These are phyloP conservation scores for Aramus guarauna DNA, from an alignment of 2,113 vertebrate genomes.

Conservation along the genomic window DNA sequence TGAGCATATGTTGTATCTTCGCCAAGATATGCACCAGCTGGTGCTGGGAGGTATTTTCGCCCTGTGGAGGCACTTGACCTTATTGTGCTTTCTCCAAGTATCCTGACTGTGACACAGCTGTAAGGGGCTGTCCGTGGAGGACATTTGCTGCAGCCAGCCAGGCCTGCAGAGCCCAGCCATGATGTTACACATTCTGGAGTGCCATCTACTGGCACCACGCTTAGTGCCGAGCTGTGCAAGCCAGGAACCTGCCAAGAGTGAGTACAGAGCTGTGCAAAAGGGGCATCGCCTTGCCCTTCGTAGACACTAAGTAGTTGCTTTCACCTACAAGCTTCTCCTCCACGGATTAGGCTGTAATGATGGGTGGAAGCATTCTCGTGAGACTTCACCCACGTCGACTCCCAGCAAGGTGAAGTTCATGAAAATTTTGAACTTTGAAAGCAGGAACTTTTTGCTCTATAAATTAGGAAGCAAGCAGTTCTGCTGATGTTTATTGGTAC, in stretches of 20 bases:
- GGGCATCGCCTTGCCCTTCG: rapidly evolving
- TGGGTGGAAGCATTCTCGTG: background rate
- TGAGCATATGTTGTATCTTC: rapidly evolving
- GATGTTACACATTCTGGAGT: background rate
- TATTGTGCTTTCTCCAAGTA: background rate
- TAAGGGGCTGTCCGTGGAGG: background rate
- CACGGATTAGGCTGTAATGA: rapidly evolving
- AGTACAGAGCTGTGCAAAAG: too few species aligned
- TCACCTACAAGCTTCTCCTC: background rate
- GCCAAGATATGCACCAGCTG: rapidly evolving
- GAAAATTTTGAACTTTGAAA: background rate
- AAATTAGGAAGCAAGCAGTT: background rate
- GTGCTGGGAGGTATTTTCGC: rapidly evolving
- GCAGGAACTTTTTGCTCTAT: background rate
- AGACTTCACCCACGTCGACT: too few species aligned
- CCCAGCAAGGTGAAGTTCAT: background rate
- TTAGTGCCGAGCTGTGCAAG: too few species aligned
- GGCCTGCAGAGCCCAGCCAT: background rate
- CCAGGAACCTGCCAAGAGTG: too few species aligned
- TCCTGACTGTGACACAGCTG: rapidly evolving
- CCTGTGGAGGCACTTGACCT: background rate
- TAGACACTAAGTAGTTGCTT: rapidly evolving
- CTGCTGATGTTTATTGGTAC: background rate
- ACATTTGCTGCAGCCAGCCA: background rate
- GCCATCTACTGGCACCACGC: conserved; percentile 44